These are phyloP conservation scores for Agriopis aurantiaria DNA, from an alignment of 2,888 invertebrate genomes.

Conservation along the genomic window DNA sequence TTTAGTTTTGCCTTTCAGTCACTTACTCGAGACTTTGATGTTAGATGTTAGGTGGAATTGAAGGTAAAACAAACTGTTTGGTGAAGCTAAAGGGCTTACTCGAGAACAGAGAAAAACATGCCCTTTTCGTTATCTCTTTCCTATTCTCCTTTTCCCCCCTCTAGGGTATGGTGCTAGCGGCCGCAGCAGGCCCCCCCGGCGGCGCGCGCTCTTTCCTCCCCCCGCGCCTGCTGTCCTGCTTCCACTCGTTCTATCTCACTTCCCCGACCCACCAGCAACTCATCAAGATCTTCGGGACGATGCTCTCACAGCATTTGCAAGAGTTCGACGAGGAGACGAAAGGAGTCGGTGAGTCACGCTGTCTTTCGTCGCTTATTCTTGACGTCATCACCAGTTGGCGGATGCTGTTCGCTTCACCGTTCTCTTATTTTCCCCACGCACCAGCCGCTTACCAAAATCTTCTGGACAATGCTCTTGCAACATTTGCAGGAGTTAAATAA, in stretches of 20 bases:
- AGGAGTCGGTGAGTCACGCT: constrained; percentile 81
- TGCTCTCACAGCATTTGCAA: constrained; percentile 92
- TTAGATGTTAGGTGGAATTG: too few relatives aligned
- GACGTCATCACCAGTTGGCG: not conserved
- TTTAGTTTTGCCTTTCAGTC: too few relatives aligned
- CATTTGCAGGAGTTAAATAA: constrained; percentile 92
- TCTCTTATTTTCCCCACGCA: too few relatives aligned
- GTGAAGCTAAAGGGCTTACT: too few relatives aligned
- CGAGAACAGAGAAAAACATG: too few relatives aligned
- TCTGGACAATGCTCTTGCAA: constrained; percentile 88
- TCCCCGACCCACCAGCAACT: constrained; percentile 92
- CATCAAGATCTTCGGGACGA: constrained; percentile 92
- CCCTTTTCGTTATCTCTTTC: too few relatives aligned
- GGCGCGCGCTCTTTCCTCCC: constrained; percentile 94
- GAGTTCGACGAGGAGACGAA: constrained; percentile 94
- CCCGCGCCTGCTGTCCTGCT: constrained; percentile 91
- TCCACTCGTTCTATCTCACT: constrained; percentile 90
- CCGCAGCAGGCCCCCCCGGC: constrained; percentile 95
- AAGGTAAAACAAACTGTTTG: too few relatives aligned
- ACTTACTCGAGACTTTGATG: too few relatives aligned
- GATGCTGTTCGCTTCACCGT: too few relatives aligned
- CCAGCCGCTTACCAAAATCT: constrained; percentile 91
- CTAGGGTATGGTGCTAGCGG: constrained; percentile 92
- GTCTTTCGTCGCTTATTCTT: constrained; percentile 45
- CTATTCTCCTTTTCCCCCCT: too few relatives aligned